phyloP scores from a whole-genome alignment of 2,888 invertebrate genomes.

The Cephus pygmeus region DNA sequence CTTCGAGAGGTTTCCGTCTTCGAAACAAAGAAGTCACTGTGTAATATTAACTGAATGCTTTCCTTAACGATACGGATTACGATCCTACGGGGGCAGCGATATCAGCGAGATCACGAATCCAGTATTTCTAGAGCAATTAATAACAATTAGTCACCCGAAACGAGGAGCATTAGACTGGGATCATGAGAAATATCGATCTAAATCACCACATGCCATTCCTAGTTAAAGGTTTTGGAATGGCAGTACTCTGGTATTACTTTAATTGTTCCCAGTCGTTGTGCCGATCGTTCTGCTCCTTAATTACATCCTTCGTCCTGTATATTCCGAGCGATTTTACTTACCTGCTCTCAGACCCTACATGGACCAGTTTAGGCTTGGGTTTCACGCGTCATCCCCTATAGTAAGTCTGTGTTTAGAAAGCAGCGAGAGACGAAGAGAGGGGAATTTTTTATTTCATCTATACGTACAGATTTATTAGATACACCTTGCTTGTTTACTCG shows the following conservation, averaged over 20 bases:
- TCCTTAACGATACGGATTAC: background rate
- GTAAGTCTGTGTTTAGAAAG: background rate
- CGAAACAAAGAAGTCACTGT: background rate
- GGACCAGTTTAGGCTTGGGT: background rate
- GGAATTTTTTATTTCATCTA: background rate
- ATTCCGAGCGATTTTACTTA: constrained; percentile 42
- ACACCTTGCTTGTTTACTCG: background rate
- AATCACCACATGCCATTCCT: constrained; percentile 41
- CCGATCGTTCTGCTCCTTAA: constrained; percentile 43
- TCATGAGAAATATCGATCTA: constrained; percentile 38
- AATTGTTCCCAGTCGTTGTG: constrained; percentile 47
- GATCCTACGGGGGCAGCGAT: background rate
- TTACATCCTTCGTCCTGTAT: constrained; percentile 43
- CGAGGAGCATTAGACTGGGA: constrained; percentile 16
- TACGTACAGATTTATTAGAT: background rate
- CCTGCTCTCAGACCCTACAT: constrained; percentile 11
- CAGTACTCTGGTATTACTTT: constrained; percentile 49
- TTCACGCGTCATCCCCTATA: background rate
- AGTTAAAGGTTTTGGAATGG: constrained; percentile 35
- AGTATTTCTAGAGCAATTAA: constrained; percentile 31
- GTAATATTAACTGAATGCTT: background rate
- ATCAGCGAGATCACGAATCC: background rate
- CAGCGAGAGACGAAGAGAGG: background rate
- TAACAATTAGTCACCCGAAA: constrained; percentile 43
- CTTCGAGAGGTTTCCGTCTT: background rate